Percentiles rank a stretch among this genome's conserved stretches.
Evolutionary conservation across 2,797 vertebrate genomes (phyloP).

Genomic region (Platalea minor): DNA sequence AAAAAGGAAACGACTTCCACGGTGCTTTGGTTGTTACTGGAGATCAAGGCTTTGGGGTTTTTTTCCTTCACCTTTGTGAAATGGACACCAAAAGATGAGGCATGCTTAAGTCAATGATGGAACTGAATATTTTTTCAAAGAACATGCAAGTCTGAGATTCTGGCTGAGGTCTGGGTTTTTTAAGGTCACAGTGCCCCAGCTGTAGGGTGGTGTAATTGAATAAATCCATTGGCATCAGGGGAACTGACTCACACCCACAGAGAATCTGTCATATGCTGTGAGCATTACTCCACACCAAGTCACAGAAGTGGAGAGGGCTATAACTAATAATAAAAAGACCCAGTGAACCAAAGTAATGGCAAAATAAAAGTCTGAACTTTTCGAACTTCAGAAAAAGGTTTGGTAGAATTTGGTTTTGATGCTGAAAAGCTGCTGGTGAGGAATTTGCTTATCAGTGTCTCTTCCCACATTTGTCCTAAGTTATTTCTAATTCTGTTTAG

Average conservation of each 20-base stretch:
- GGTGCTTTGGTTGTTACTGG: neutral
- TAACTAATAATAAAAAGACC: neutral
- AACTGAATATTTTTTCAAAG: neutral
- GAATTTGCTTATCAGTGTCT: neutral
- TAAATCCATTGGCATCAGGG: neutral
- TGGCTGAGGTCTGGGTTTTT: neutral
- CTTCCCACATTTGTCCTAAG: neutral
- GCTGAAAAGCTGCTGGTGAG: neutral
- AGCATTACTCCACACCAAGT: neutral
- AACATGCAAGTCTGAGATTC: neutral
- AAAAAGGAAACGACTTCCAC: neutral
- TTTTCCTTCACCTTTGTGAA: neutral
- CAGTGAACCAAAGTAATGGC: neutral
- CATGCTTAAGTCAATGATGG: neutral
- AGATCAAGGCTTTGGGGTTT: neutral
- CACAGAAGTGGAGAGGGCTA: neutral
- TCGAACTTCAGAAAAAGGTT: neutral
- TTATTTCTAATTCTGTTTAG: neutral
- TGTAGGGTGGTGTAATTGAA: neutral
- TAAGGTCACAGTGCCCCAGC: neutral
- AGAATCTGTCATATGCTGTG: neutral
- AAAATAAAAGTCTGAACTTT: neutral
- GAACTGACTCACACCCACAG: neutral
- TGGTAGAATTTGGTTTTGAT: neutral
- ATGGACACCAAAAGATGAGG: neutral